These are phyloP conservation scores for Daubentonia madagascariensis DNA, from an alignment of 2,113 vertebrate genomes.

Conservation along the genomic window DNA sequence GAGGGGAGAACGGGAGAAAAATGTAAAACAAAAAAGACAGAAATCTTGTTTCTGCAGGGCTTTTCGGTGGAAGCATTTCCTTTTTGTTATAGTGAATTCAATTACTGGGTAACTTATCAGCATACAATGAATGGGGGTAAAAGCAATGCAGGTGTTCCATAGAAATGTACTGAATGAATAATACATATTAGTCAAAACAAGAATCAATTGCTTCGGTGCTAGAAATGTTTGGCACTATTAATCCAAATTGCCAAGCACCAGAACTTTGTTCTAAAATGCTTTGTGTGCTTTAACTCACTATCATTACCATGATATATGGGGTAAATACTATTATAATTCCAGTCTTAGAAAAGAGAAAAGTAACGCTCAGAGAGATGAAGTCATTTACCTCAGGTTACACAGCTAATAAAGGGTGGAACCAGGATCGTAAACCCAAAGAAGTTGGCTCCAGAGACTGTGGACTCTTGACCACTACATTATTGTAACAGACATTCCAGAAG, in stretches of 20 bases:
- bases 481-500: neutral
- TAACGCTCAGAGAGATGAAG: neutral
- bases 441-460: neutral
- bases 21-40: neutral
- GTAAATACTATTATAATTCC: neutral
- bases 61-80: neutral
- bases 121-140: neutral
- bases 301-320: neutral
- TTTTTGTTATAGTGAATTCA: conserved; percentile 4
- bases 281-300: neutral
- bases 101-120: neutral
- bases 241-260: conserved; percentile 1
- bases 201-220: neutral
- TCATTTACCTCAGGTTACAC: neutral
- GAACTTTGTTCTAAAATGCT: conserved; percentile 23
- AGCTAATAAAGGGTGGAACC: neutral
- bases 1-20: neutral
- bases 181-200: conserved; percentile 34
- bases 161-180: conserved; percentile 43
- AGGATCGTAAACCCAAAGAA: neutral
- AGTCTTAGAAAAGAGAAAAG: neutral
- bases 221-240: conserved; percentile 34
- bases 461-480: neutral
- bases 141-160: conserved; percentile 26
- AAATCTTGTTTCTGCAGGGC: neutral